Conservation (phyloP, 1,140 invertebrate species). For the fruit fly (Drosophila melanogaster) region Release_6_plus_ISO1_MT NT_037436.4:2382501-2383000, state of each 20-base stretch:
- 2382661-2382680: background rate
- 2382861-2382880: conserved; percentile 58
- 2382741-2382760: conserved; percentile 22
- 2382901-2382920: conserved; percentile 77
- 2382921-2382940: conserved; percentile 46
- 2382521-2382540: too few relatives aligned
- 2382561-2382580: too few relatives aligned
- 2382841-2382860: conserved; percentile 54
- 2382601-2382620: too few relatives aligned
- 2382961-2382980: conserved; percentile 77
- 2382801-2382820: conserved; percentile 22
- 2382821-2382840: conserved; percentile 26
- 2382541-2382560: too few relatives aligned
- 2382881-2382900: conserved; percentile 71
- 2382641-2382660: conserved; percentile 10
- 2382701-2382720: background rate
- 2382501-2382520: conserved; percentile 3
- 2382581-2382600: too few relatives aligned
- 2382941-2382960: conserved; percentile 64
- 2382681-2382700: background rate
- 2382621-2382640: too few relatives aligned
- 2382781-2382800: conserved; percentile 8
- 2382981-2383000: conserved; percentile 19
- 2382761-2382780: background rate
- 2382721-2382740: conserved; percentile 33